Evolutionary conservation across 2,113 vertebrate species (phyloP).

Genomic region (Anseranas semipalmata): DNA sequence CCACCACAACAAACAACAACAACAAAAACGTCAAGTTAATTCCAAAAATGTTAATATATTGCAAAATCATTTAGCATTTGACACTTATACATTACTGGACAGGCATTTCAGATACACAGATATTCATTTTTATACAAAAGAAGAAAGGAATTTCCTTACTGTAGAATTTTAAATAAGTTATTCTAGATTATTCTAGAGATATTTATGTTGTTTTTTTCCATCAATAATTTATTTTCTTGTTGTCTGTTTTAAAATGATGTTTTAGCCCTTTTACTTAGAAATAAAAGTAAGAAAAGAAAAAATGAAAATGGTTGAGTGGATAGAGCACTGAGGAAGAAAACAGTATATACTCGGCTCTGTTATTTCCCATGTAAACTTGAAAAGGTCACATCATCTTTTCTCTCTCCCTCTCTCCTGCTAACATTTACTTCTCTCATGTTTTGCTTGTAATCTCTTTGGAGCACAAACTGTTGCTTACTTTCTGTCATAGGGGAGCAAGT

Average conservation of each 20-base stretch:
- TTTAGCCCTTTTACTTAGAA: not conserved
- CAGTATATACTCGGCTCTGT: rapidly evolving
- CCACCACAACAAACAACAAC: too few species aligned
- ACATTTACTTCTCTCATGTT: not conserved
- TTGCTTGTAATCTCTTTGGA: not conserved
- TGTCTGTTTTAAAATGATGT: not conserved
- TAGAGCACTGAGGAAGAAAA: not conserved
- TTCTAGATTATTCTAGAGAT: not conserved
- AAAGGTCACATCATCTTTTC: not conserved
- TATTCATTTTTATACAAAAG: not conserved
- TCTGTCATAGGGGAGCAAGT: not conserved
- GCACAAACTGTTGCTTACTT: not conserved
- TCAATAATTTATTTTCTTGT: not conserved
- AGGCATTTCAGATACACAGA: not conserved
- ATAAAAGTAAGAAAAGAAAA: not conserved
- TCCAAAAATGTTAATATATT: not conserved
- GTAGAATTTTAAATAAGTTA: not conserved
- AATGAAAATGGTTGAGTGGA: not conserved
- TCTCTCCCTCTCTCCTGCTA: not conserved
- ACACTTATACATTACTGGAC: not conserved
- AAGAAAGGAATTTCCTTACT: not conserved
- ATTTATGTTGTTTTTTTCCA: not conserved
- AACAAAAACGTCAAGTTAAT: not conserved
- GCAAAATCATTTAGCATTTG: not conserved
- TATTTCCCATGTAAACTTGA: rapidly evolving